Conservation (phyloP, 2,113 vertebrate species). For the Ageneiosus marmoratus region DNA sequence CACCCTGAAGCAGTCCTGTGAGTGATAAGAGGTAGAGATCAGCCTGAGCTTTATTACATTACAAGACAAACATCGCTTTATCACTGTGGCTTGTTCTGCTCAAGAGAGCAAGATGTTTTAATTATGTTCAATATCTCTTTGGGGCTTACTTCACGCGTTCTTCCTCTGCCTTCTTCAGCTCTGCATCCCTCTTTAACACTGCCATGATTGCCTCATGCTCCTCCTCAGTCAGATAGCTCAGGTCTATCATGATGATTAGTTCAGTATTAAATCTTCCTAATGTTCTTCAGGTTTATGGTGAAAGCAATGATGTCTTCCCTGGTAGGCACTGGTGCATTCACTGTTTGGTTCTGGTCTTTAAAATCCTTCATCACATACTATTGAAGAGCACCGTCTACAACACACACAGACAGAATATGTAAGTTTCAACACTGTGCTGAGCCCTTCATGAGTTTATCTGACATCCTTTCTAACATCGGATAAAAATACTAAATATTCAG, state of each 20-base stretch:
- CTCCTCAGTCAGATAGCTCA: slow-evolving; percentile 93
- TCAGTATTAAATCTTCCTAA: background rate
- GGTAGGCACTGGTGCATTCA: background rate
- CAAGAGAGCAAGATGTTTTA: slow-evolving; percentile 26
- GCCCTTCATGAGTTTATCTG: background rate
- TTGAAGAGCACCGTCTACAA: slow-evolving; percentile 21
- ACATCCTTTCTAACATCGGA: background rate
- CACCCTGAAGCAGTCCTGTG: slow-evolving; percentile 52
- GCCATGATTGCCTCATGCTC: slow-evolving; percentile 89
- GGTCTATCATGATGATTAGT: slow-evolving; percentile 86
- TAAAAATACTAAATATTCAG: background rate
- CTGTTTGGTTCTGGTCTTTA: slow-evolving; percentile 3
- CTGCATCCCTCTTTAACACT: slow-evolving; percentile 86
- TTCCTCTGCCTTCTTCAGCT: slow-evolving; percentile 87
- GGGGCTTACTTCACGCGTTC: slow-evolving; percentile 84
- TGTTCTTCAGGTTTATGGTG: background rate
- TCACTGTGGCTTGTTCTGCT: slow-evolving; percentile 40
- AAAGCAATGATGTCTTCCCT: background rate
- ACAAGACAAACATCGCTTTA: slow-evolving; percentile 51
- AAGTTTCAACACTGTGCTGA: background rate
- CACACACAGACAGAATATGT: slow-evolving; percentile 6
- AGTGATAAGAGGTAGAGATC: slow-evolving; percentile 44
- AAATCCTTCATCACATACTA: slow-evolving; percentile 22
- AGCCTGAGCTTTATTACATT: slow-evolving; percentile 60
- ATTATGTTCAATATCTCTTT: slow-evolving; percentile 15